Conservation (phyloP, 2,113 vertebrate species). For the Lathamus discolor region DNA sequence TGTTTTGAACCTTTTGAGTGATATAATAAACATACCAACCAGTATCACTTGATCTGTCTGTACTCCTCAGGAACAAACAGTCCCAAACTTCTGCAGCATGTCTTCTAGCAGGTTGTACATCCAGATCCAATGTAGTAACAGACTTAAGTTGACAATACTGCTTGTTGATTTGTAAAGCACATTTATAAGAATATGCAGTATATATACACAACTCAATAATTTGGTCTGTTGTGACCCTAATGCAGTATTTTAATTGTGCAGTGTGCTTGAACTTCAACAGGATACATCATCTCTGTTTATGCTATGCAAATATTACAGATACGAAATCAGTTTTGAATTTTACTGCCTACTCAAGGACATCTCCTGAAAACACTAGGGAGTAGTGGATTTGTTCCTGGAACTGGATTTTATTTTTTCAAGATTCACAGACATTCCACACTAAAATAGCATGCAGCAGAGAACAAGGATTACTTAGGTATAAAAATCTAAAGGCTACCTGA, state of each 20-base stretch:
- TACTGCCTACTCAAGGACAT: neutral
- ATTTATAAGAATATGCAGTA: constrained; percentile 18
- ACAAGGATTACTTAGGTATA: neutral
- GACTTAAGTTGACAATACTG: neutral
- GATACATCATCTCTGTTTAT: neutral
- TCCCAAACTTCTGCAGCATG: neutral
- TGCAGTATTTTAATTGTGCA: neutral
- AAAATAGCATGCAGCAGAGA: neutral
- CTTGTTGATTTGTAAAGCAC: constrained; percentile 31
- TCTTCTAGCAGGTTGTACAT: neutral
- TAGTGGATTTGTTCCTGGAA: neutral
- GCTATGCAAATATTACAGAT: neutral
- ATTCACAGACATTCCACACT: neutral
- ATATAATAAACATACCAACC: neutral
- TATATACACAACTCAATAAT: neutral
- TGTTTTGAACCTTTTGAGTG: neutral
- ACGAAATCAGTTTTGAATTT: constrained; percentile 22
- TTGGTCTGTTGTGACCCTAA: constrained; percentile 26
- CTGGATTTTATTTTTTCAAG: neutral
- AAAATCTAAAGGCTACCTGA: neutral
- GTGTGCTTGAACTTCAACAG: constrained; percentile 8
- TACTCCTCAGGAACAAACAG: neutral
- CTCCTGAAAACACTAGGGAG: neutral
- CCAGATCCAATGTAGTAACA: neutral
- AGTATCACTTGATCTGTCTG: neutral